Evolutionary conservation across 1,140 invertebrate genomes (phyloP).

Genomic region (Eriosoma lanigerum): DNA sequence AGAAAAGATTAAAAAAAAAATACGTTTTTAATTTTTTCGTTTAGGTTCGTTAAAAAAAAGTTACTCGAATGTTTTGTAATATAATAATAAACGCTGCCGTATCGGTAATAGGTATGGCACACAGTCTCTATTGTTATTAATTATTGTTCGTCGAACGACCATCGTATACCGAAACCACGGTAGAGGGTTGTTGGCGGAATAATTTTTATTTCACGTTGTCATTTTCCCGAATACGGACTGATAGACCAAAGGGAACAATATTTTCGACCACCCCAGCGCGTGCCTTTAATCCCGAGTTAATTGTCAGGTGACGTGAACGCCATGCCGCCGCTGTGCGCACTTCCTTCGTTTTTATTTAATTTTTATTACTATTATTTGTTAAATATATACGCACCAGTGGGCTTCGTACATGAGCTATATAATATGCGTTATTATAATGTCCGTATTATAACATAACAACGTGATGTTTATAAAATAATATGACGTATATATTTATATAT

Average conservation of each 20-base stretch:
- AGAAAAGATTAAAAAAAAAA: no score
- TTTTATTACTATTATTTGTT: no score
- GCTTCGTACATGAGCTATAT: background rate
- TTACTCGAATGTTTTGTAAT: no score
- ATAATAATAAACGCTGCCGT: no score
- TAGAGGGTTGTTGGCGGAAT: background rate
- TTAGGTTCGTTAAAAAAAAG: no score
- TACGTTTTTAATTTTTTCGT: no score
- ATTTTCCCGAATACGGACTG: background rate
- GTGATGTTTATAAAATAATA: background rate
- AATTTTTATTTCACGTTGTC: background rate
- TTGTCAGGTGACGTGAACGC: constrained; percentile 31
- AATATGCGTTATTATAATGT: background rate
- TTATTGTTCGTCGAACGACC: background rate
- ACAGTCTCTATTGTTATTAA: no score
- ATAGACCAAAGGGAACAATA: background rate
- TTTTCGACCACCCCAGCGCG: constrained; percentile 7
- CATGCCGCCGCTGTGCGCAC: background rate
- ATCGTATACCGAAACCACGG: background rate
- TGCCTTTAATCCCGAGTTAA: constrained; percentile 33
- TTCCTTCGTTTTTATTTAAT: constrained; percentile 22
- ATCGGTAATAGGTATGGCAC: no score
- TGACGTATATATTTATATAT: no score
- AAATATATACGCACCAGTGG: background rate
- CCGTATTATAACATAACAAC: background rate